phyloP scores from a whole-genome alignment of 2,113 vertebrate genomes.

The Amazona vittata region DNA sequence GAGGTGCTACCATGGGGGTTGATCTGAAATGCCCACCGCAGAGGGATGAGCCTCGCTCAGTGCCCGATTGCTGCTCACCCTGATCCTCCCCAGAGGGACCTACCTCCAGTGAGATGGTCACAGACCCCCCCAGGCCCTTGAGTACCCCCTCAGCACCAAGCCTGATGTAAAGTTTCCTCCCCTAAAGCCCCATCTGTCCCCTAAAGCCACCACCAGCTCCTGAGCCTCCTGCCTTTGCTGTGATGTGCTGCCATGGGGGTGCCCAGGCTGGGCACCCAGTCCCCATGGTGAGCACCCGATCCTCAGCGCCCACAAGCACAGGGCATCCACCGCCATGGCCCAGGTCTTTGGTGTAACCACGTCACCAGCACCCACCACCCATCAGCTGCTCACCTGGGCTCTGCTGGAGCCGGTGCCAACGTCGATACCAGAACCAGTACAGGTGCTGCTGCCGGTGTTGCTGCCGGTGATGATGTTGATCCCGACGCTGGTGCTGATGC shows the following conservation, averaged over 20 bases:
- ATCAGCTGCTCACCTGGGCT: not conserved
- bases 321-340: not conserved
- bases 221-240: not conserved
- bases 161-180: not conserved
- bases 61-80: not conserved
- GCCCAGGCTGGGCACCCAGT: not conserved
- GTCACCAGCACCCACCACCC: not conserved
- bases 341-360: not conserved
- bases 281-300: not conserved
- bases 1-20: not conserved
- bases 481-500: rapidly evolving
- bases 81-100: not conserved
- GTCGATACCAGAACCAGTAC: rapidly evolving
- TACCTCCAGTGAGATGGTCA: not conserved
- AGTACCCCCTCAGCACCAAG: not conserved
- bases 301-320: rapidly evolving
- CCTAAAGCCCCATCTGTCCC: not conserved
- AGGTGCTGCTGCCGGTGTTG: rapidly evolving
- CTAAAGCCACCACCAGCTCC: not conserved
- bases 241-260: not conserved
- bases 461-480: rapidly evolving
- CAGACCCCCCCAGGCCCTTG: rapidly evolving
- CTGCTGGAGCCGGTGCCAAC: rapidly evolving
- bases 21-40: not conserved
- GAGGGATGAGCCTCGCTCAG: no score